Conservation (phyloP, 2,888 invertebrate genomes). For the Microchrysa polita region DNA sequence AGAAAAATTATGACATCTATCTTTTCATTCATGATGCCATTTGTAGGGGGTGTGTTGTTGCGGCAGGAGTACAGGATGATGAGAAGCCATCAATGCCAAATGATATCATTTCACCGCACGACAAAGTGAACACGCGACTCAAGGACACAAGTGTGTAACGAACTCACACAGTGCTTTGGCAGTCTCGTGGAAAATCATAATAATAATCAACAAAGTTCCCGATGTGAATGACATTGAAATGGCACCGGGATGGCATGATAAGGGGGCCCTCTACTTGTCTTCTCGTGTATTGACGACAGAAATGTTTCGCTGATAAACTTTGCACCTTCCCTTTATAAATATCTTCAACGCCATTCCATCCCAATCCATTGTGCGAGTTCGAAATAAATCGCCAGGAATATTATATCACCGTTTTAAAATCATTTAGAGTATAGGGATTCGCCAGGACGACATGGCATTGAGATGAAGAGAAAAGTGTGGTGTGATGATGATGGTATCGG, state of each 20-base stretch:
- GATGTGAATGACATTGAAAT: constrained; percentile 40
- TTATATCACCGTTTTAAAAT: no score
- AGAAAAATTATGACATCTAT: constrained; percentile 36
- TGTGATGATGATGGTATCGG: neutral
- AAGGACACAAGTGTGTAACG: neutral
- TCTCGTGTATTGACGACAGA: neutral
- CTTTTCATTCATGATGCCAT: constrained; percentile 27
- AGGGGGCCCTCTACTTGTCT: neutral
- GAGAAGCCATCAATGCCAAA: constrained; percentile 25
- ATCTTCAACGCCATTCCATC: neutral
- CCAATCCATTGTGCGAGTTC: no score
- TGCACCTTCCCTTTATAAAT: no score
- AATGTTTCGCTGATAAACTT: neutral
- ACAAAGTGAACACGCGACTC: constrained; percentile 1
- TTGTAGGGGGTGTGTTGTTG: neutral
- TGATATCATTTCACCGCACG: constrained; percentile 17
- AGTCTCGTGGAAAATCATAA: neutral
- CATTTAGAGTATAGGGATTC: no score
- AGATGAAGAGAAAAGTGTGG: neutral
- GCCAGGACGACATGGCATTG: no score
- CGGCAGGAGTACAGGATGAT: no score
- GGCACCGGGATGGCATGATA: neutral
- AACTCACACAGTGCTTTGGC: neutral
- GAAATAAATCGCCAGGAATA: neutral
- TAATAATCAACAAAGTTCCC: neutral